Percentiles rank a stretch among this genome's conserved stretches.
These are phyloP conservation scores for Tromatobia lineatoria DNA, from an alignment of 2,888 invertebrate species.

Conservation along the genomic window DNA sequence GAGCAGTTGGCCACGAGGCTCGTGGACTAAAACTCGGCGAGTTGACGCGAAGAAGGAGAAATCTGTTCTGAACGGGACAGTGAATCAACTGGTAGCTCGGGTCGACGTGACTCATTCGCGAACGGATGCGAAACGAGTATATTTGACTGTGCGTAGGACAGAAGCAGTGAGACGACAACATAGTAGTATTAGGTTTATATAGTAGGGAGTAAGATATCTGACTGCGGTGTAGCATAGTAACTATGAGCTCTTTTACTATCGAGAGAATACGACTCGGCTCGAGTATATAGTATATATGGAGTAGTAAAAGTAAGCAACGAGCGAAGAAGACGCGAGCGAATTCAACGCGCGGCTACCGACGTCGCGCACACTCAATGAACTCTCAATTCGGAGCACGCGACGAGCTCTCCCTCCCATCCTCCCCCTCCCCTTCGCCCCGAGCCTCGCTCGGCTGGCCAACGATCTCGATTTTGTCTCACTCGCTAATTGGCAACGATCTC, in stretches of 20 bases:
- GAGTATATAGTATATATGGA: background rate
- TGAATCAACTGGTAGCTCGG: conserved; percentile 29
- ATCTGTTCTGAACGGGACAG: conserved; percentile 21
- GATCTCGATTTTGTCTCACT: conserved; percentile 55
- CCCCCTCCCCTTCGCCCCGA: background rate
- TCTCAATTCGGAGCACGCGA: conserved; percentile 61
- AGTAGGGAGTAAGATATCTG: background rate
- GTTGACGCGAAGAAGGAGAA: conserved; percentile 1
- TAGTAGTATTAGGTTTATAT: conserved; percentile 26
- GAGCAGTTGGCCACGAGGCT: background rate
- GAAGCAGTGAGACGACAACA: conserved; percentile 8
- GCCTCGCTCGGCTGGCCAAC: conserved; percentile 37
- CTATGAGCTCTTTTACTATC: conserved; percentile 27
- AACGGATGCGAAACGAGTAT: conserved; percentile 44
- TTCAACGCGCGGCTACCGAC: background rate
- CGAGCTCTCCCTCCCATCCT: conserved; percentile 4
- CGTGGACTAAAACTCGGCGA: background rate
- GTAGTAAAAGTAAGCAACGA: conserved; percentile 40
- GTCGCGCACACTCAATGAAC: conserved; percentile 55
- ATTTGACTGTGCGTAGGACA: conserved; percentile 39
- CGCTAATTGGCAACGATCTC: conserved; percentile 52
- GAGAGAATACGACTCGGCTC: conserved; percentile 12
- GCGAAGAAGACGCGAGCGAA: conserved; percentile 32
- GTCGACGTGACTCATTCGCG: conserved; percentile 47
- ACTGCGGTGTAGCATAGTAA: conserved; percentile 4